A percentile compares a stretch with the other conserved stretches of the same genome.
These are phyloP conservation scores for Calyptommatus sinebrachiatus DNA, from an alignment of 2,113 vertebrate species.

Conservation along the genomic window DNA sequence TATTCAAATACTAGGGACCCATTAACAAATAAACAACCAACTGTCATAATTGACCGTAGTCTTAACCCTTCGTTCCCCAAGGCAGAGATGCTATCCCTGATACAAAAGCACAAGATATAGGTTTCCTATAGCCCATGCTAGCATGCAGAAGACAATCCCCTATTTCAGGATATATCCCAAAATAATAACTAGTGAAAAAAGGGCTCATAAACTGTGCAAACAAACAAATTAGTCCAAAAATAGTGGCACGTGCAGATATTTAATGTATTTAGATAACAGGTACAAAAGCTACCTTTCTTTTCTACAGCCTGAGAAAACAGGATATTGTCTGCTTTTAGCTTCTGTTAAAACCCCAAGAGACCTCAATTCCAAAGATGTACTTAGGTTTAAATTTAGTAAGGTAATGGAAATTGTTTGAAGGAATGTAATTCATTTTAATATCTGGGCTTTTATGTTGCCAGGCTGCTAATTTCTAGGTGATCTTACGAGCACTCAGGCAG, in stretches of 20 bases:
- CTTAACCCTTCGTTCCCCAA: too few species aligned
- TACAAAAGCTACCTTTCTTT: constrained; percentile 30
- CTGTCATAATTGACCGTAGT: too few species aligned
- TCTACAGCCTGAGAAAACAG: constrained; percentile 20
- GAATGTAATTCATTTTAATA: constrained; percentile 55
- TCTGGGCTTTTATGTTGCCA: constrained; percentile 48
- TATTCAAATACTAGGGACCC: too few species aligned
- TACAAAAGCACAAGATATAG: too few species aligned
- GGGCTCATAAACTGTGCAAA: not conserved
- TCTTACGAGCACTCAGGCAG: constrained; percentile 32
- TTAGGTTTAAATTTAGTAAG: constrained; percentile 60
- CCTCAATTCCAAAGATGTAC: constrained; percentile 43
- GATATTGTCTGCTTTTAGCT: constrained; percentile 36
- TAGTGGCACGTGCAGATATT: not conserved
- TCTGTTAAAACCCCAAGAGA: constrained; percentile 45
- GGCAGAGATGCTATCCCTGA: too few species aligned
- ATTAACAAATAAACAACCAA: too few species aligned
- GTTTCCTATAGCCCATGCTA: too few species aligned
- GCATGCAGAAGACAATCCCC: too few species aligned
- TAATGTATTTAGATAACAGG: constrained; percentile 23
- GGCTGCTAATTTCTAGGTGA: constrained; percentile 53
- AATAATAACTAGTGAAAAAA: too few species aligned
- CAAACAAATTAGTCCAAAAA: not conserved
- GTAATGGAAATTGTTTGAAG: constrained; percentile 55
- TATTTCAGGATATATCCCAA: too few species aligned